Conservation (phyloP, 2,797 vertebrate species). For the Otolemur crassicaudatus region DNA sequence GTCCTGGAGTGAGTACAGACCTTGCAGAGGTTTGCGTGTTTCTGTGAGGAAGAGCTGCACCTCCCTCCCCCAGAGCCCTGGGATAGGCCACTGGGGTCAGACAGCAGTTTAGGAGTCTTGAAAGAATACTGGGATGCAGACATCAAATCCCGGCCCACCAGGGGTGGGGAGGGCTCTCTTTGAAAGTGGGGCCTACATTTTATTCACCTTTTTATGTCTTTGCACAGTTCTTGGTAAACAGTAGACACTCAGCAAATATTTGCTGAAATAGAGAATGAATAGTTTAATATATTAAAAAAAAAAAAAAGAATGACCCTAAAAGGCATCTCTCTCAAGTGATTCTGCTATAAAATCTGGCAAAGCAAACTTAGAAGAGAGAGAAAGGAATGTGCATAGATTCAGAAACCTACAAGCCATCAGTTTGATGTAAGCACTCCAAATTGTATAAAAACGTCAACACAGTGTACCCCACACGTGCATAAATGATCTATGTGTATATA, state of each 20-base stretch:
- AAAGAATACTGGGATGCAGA: background rate
- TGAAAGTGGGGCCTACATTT: rapidly evolving
- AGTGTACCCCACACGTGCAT: no score
- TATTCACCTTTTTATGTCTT: no score
- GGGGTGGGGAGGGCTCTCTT: background rate
- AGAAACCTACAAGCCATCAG: background rate
- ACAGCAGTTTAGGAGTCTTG: background rate
- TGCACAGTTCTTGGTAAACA: no score
- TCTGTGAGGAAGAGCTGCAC: background rate
- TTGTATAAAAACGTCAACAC: no score
- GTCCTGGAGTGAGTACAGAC: background rate
- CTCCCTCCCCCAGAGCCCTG: background rate
- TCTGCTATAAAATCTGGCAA: no score
- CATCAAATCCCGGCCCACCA: no score
- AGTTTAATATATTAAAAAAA: background rate
- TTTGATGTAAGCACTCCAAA: no score
- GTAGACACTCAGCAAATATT: background rate
- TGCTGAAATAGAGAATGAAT: background rate
- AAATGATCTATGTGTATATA: no score
- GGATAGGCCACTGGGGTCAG: background rate
- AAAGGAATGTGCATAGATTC: background rate
- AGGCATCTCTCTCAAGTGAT: background rate
- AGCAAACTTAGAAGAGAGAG: background rate
- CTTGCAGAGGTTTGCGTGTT: rapidly evolving
- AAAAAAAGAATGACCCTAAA: background rate